Base-by-base conservation (phyloP, 2,888 invertebrate species). In the Pandemis cinnamomeana region DNA sequence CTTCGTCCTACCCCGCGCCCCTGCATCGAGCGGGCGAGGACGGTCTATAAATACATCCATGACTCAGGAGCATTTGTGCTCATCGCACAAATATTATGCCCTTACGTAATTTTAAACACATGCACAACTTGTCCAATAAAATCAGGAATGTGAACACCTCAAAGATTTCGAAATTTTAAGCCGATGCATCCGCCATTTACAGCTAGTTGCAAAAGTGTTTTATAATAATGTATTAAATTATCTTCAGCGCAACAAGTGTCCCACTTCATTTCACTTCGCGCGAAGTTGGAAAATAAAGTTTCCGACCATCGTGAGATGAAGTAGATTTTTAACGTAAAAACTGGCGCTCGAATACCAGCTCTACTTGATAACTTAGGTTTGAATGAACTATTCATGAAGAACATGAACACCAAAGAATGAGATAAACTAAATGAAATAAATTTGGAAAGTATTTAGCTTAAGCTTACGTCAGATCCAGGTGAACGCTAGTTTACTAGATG, bases 261-360 rank as follows among this genome's bases (percentile, higher is more conserved):
- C 27, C 58, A 58, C 58, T 58, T 58, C 58, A 58, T 58, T 58
- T 58, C 27, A 58, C 58, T 58, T 58, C 58, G 58, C 27, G 5
- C 27, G 5, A 58, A 58, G 27, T 58, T 58, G 58, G 58, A 27
- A 58, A 58, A 58, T 20, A 58, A 58, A 58, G 58, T 58, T 58
- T 10, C 58, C 27, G 53, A 58, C 58, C 27, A 58, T 11, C 8
- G 27, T 27, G 27, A 58, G 58, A 58, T 27, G 58, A 58, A 58
- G 58, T 27, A 58, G 27, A 58, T 58, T 58, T 58, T 58, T 58
- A 58, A 58, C 27, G 58, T 7, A 58, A 58, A 58, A 58, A 58
- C 27, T 27, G 58, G 27, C 58, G 58, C 58, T 58, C 5, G 27
- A 27, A 27, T 58, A 10, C 27, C 58, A 11, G 27, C 27, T 58